Conservation (phyloP, 1,140 invertebrate species). For the Brachionus manjavacas region DNA sequence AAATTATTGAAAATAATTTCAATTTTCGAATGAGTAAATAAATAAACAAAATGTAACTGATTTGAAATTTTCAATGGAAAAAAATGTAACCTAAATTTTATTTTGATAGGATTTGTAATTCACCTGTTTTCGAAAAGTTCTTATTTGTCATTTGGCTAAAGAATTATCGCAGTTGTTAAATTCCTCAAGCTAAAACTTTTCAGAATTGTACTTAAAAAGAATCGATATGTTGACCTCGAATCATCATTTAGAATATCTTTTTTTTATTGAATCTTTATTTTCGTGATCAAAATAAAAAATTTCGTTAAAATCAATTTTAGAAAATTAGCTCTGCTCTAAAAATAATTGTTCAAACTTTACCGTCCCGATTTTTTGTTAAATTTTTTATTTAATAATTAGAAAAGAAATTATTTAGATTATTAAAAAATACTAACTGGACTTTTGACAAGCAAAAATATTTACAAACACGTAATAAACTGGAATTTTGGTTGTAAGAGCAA, state of each 20-base stretch:
- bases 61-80: neutral
- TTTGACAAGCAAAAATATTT: neutral
- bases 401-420: neutral
- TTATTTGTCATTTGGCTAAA: neutral
- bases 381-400: neutral
- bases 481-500: neutral
- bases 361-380: neutral
- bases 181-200: neutral
- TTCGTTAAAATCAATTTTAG: no score
- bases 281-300: no score
- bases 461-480: neutral
- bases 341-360: no score
- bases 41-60: slow-evolving; percentile 35
- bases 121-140: neutral
- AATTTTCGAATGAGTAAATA: neutral
- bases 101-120: slow-evolving; percentile 4
- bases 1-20: neutral
- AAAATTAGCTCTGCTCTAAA: no score
- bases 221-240: neutral
- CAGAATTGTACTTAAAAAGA: neutral
- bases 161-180: neutral
- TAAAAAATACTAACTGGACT: neutral
- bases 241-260: neutral
- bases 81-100: slow-evolving; percentile 11
- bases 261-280: no score